Evolutionary conservation across 2,797 vertebrate species (phyloP), one percentile per base, ranked within the genome.

Genomic region (Enteromius argenteus): DNA sequence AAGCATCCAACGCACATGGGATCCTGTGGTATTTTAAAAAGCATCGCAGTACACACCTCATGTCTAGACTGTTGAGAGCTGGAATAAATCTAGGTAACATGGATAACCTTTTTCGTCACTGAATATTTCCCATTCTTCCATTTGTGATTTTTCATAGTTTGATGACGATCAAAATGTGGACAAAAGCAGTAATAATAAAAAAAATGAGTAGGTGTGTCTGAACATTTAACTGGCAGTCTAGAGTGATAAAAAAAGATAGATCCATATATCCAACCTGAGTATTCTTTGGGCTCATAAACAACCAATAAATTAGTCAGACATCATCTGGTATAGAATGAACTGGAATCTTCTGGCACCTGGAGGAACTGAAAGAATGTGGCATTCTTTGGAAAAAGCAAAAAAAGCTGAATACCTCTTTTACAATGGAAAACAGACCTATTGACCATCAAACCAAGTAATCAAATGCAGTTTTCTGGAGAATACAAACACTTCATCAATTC

Each of bases 401-500:
- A 64, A 92, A 88, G 30, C 79, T 35, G 72, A 88, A 93, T 91
- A 90, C 80, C 83, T 91, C 85, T 87, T 91, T 91, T 75, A 88
- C 86, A 90, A 87, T 69, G 80, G 89, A 93, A 93, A 94, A 90
- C 86, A 83, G 83, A 37, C 44, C 42, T 82, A 86, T 90, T 86
- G 92, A 90, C 89, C 76, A 90, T 58, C 0, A 86, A 87, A 84
- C 64, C 88, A 51, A 80, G 89, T 85, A 71, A 90, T 92, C 88
- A 91, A 89, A 85, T 81, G 53, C 84, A 80, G 88, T 90, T 89
- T 60, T 86, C 85, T 92, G 83, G 90, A 93, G 86, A 90, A 89
- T 89, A 92, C 83, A 87, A 92, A 91, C 86, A 83, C 90, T 89
- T 93, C 89, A 71, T 90, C 91, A 91, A 81, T 71, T 62, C 83